These are phyloP conservation scores for Cacoxenus indagator DNA, from an alignment of 2,888 invertebrate species.

Conservation along the genomic window DNA sequence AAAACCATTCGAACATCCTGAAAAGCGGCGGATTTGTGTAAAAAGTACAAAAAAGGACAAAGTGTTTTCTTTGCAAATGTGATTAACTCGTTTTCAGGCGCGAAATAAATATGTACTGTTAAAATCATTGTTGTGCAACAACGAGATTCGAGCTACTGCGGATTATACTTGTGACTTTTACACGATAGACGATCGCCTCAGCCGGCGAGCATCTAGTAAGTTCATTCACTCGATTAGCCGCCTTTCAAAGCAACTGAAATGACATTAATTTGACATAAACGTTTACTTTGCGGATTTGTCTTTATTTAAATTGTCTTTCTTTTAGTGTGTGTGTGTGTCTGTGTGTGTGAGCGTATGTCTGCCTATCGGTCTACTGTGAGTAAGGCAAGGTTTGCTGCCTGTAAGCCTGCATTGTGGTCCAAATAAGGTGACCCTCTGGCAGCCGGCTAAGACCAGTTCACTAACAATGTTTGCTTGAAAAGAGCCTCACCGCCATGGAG, in stretches of 20 bases:
- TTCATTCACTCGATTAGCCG: constrained; percentile 14
- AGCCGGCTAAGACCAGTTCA: neutral
- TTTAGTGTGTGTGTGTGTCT: constrained; percentile 30
- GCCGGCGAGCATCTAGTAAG: constrained; percentile 34
- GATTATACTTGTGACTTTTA: neutral
- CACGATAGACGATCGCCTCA: constrained; percentile 25
- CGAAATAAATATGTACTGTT: neutral
- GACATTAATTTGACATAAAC: constrained; percentile 62
- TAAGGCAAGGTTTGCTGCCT: neutral
- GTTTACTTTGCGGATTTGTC: constrained; percentile 37
- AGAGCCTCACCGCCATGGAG: neutral
- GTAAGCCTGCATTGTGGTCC: constrained; percentile 48
- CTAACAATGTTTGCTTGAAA: neutral
- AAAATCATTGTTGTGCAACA: no score
- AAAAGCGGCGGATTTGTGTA: constrained; percentile 29
- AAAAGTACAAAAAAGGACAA: constrained; percentile 1
- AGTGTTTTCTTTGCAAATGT: neutral
- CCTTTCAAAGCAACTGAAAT: constrained; percentile 36
- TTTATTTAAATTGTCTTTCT: constrained; percentile 50
- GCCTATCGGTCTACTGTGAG: constrained; percentile 10
- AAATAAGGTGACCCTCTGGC: constrained; percentile 46
- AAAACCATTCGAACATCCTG: constrained; percentile 63
- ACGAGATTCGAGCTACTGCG: no score
- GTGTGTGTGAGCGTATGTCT: constrained; percentile 18
- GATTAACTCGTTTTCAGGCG: neutral